Evolutionary conservation across 2,888 invertebrate species (phyloP).

Genomic region (Sminthurinus aureus): DNA sequence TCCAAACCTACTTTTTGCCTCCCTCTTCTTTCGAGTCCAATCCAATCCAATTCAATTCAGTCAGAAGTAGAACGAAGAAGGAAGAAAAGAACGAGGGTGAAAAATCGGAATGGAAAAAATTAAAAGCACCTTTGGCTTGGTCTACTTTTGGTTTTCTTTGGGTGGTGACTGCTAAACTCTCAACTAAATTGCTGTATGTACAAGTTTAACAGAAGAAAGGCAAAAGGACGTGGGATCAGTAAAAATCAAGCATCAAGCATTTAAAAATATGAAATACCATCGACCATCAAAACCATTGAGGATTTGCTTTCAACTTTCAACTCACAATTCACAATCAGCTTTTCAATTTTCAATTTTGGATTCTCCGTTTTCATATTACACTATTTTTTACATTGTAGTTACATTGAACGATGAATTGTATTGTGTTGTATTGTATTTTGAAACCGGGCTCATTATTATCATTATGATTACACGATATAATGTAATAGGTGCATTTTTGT

Average conservation of each 20-base stretch:
- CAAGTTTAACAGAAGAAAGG: not conserved
- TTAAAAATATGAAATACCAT: too few relatives aligned
- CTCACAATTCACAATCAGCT: not conserved
- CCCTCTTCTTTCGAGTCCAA: not conserved
- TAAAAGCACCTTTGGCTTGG: not conserved
- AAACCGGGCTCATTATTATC: not conserved
- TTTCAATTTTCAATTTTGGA: not conserved
- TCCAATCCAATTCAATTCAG: not conserved
- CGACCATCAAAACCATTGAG: not conserved
- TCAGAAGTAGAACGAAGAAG: not conserved
- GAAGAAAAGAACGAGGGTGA: not conserved
- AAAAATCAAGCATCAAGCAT: too few relatives aligned
- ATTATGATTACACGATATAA: too few relatives aligned
- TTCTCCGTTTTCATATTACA: not conserved
- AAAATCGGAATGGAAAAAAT: not conserved
- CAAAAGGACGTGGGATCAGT: not conserved
- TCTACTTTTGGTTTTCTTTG: too few relatives aligned
- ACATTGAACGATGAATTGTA: too few relatives aligned
- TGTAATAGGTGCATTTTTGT: too few relatives aligned
- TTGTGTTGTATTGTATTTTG: not conserved
- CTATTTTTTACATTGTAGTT: too few relatives aligned
- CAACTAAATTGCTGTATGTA: not conserved
- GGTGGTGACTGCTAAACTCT: not conserved
- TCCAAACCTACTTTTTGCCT: not conserved
- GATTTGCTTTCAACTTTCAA: not conserved